These are phyloP conservation scores for Melangyna quadrimaculata DNA, from an alignment of 2,888 invertebrate genomes.

Conservation along the genomic window DNA sequence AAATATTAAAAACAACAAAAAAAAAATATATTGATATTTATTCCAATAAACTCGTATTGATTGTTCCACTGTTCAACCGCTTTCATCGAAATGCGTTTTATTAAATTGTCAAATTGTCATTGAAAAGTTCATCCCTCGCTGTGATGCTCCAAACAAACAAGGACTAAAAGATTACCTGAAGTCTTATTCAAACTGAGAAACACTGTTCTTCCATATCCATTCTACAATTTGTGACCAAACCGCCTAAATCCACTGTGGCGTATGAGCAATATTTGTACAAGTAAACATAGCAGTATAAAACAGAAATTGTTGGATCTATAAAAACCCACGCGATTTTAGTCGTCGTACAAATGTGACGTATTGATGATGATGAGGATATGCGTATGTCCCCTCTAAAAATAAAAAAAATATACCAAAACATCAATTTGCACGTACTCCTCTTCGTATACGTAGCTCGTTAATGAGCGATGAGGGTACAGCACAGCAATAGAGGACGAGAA, in stretches of 20 bases:
- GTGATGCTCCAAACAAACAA: neutral
- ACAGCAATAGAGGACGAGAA: neutral
- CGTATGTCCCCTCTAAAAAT: neutral
- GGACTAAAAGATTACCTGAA: neutral
- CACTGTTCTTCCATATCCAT: no score
- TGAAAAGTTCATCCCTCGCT: neutral
- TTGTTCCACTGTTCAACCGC: neutral
- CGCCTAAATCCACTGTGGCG: conserved; percentile 13
- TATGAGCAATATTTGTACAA: conserved; percentile 24
- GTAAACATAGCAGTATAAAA: neutral
- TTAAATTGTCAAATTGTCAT: conserved; percentile 32
- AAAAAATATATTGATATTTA: neutral
- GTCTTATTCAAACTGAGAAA: neutral
- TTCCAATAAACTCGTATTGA: neutral
- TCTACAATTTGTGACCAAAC: neutral
- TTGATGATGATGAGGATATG: neutral
- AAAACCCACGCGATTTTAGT: conserved; percentile 10
- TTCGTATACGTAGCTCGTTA: conserved; percentile 41
- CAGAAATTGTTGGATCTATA: neutral
- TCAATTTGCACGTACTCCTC: conserved; percentile 50
- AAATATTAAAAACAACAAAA: neutral
- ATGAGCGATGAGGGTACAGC: conserved; percentile 42
- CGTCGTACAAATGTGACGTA: conserved; percentile 8
- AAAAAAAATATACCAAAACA: neutral
- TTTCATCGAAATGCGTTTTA: conserved; percentile 4